Base-by-base conservation (phyloP, 2,888 invertebrate species). In the Xestia c-nigrum region DNA sequence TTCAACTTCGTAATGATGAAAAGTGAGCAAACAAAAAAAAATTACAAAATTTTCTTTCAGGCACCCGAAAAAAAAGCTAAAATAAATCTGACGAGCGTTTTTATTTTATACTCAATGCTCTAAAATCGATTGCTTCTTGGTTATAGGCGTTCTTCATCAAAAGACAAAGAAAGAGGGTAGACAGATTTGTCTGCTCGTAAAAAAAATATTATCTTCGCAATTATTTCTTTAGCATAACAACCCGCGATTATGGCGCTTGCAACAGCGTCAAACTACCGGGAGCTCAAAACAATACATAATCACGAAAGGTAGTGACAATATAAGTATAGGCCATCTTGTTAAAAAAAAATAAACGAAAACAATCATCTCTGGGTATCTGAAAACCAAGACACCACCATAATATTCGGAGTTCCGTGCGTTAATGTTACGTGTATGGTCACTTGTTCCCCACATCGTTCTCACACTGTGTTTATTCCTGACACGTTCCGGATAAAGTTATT, bases 401-500 rank as follows among this genome's bases (percentile, higher is more conserved):
- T 31, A 73, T 69, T 73, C 24, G 71, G 50, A 47, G n/a, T 66
- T 46, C 24, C 16, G 10, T 64, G 55, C 24, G 72, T 61, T 72
- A 74, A 79, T 72, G 24, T 73, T 71, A 70, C 67, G 63, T 71
- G 61, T 21, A 50, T 68, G 73, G 70, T 59, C 57, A 64, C 73
- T 70, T 72, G 21, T 80, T 74, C 43, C 47, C 46, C 24, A 24
- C 38, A 40, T 64, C 67, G 12, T 74, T 69, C n/a, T 64, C 72
- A 78, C 69, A 40, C 64, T 47, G 43, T 50, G 47, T 64, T 52
- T 74, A 85, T 85, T 85, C 84, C 12, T 69, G 63, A 72, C 85
- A 84, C 84, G 84, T 78, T 67, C 72, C 67, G 78, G 72, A 77
- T 76, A 78, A 72, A 65, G 78, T 78, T 74, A 84, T 81, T 82